A percentile compares a stretch with the other conserved stretches of the same genome.
Conservation (phyloP, 2,113 vertebrate species). For the Diglossa brunneiventris region DNA sequence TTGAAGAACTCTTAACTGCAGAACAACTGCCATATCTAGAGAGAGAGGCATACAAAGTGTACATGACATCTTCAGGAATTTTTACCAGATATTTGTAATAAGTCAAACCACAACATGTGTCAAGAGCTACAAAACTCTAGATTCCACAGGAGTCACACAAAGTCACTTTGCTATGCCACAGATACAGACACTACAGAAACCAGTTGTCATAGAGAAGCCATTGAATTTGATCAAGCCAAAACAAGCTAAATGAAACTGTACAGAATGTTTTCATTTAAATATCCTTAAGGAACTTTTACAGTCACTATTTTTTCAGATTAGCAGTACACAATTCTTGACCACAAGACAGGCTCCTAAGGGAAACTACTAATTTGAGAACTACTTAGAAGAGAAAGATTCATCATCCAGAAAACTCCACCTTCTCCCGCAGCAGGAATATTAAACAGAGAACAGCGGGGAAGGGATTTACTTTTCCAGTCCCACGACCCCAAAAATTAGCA, state of each 20-base stretch:
- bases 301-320: neutral
- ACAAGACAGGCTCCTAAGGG: neutral
- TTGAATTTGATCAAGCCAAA: neutral
- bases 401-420: neutral
- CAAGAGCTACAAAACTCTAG: neutral
- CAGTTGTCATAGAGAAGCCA: neutral
- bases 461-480: neutral
- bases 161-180: neutral
- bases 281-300: neutral
- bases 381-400: neutral
- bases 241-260: neutral
- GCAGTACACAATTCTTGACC: neutral
- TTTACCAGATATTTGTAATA: neutral
- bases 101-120: neutral
- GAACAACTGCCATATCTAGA: constrained; percentile 89
- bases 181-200: neutral
- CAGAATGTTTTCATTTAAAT: neutral
- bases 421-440: neutral
- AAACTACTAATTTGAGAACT: neutral
- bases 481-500: constrained; percentile 4
- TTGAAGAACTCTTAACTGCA: constrained; percentile 92
- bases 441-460: neutral
- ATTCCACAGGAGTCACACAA: neutral
- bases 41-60: neutral
- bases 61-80: neutral